Base-by-base conservation (phyloP, 2,113 vertebrate species). In the Mus spicilegus region DNA sequence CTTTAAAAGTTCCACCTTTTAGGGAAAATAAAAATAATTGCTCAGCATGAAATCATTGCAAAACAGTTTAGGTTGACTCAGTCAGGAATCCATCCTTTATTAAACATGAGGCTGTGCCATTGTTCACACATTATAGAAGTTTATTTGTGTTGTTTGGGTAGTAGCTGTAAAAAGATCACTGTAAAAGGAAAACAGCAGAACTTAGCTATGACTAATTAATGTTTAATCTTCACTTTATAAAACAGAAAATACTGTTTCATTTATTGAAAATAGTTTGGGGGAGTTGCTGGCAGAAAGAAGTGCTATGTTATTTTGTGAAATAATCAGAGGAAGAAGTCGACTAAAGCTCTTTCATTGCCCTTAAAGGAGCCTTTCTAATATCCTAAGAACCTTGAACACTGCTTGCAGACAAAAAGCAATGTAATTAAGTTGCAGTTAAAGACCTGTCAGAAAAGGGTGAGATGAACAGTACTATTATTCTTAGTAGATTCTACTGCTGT, bases 391-490 rank as follows among this genome's bases (percentile, higher is more conserved):
- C 95, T 97, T 97, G 90, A 73, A 93, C 93, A 82, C 97, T 97
- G n/a, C 90, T 97, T 98, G 87, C 63, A 97, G 95, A 97, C 95
- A 98, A 98, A 96, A 97, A 95, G 92, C 97, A 97, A 97, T 46
- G 84, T 3, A 54, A 97, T 98, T 98, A 97, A 98, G 96, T 98
- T 98, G 65, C 67, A 96, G 96, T 97, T 97, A 91, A 96, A 93
- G 76, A 65, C 58, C 93, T 98, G 39, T n/a, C 42, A 96, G 63
- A 54, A 80, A 95, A 93, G 67, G 95, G 97, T 94, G 87, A 95
- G 96, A 90, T 93, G 17, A 97, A 97, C 95, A 86, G 13, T 46
- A 9, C 39, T 96, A 88, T 93, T 96, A 95, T 97, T 96, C 92
- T 95, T 81, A 42, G 80, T 93, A 54, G 13, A 54, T 54, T 54